These are phyloP conservation scores for Atta cephalotes DNA, from an alignment of 1,140 invertebrate genomes.

Conservation along the genomic window DNA sequence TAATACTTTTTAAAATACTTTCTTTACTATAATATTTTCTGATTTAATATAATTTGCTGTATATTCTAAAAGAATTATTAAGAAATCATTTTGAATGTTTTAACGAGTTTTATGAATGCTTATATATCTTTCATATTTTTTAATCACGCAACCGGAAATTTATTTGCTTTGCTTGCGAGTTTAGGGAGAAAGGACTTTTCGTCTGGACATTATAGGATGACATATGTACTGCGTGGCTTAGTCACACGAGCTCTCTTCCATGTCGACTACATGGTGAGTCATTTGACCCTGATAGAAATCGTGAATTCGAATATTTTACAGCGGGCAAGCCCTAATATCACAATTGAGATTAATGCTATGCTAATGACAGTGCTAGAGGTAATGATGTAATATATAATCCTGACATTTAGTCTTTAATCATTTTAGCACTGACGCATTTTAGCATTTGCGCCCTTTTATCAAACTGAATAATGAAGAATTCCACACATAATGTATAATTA, in stretches of 20 bases:
- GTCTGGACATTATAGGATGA: neutral
- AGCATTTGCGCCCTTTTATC: constrained; percentile 15
- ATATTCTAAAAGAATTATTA: neutral
- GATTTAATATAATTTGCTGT: neutral
- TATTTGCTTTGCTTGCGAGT: neutral
- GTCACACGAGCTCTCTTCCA: constrained; percentile 48
- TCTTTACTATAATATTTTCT: neutral
- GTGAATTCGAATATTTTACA: constrained; percentile 43
- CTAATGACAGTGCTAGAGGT: constrained; percentile 42
- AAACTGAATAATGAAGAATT: constrained; percentile 17
- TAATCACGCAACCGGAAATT: neutral
- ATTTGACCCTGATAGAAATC: constrained; percentile 58
- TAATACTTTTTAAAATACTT: too few relatives aligned
- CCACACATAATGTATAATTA: constrained; percentile 18
- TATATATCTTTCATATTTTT: neutral
- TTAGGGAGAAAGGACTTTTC: neutral
- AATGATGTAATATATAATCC: constrained; percentile 49
- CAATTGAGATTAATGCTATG: constrained; percentile 62
- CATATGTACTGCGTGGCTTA: constrained; percentile 40
- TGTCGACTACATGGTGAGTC: constrained; percentile 51
- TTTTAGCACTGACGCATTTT: constrained; percentile 36
- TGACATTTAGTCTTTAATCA: constrained; percentile 46
- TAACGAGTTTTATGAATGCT: neutral
- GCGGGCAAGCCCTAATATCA: constrained; percentile 24
- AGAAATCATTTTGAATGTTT: neutral